Evolutionary conservation across 2,113 vertebrate genomes (phyloP).

Genomic region (Pseudolaguvia tuberculata): DNA sequence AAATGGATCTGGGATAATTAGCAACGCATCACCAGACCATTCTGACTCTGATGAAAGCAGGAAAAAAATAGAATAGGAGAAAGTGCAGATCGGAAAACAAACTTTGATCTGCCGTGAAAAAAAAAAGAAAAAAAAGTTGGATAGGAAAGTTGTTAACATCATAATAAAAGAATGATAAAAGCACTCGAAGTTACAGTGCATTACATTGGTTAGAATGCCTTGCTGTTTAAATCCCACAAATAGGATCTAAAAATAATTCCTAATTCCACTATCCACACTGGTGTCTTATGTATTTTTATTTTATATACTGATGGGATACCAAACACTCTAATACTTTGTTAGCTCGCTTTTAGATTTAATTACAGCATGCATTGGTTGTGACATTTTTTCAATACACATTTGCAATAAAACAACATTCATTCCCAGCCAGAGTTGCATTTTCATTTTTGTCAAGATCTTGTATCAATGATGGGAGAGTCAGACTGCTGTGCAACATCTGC

Average conservation of each 20-base stretch:
- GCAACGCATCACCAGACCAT: constrained; percentile 20
- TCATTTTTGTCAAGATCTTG: too few species aligned
- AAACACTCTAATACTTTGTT: too few species aligned
- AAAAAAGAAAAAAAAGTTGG: constrained; percentile 13
- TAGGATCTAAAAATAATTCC: not conserved
- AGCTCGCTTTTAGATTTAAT: too few species aligned
- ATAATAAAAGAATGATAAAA: not conserved
- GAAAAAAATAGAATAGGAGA: not conserved
- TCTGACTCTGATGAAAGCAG: constrained; percentile 13
- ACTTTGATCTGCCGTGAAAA: constrained; percentile 6
- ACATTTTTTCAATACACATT: too few species aligned
- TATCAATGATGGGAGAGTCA: too few species aligned
- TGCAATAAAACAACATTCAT: too few species aligned
- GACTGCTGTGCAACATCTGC: too few species aligned
- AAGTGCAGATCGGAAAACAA: constrained; percentile 22
- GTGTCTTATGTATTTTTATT: not conserved
- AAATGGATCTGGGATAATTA: constrained; percentile 38
- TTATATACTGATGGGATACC: not conserved
- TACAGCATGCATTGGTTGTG: too few species aligned
- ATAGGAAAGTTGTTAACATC: constrained; percentile 16
- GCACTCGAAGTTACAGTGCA: not conserved
- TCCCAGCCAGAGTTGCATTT: too few species aligned
- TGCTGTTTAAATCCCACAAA: not conserved
- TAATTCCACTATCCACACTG: too few species aligned
- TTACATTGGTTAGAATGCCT: not conserved